Percentiles rank a stretch among this genome's conserved stretches.
Conservation (phyloP, 2,113 vertebrate species). For the Hemiprocne comata region DNA sequence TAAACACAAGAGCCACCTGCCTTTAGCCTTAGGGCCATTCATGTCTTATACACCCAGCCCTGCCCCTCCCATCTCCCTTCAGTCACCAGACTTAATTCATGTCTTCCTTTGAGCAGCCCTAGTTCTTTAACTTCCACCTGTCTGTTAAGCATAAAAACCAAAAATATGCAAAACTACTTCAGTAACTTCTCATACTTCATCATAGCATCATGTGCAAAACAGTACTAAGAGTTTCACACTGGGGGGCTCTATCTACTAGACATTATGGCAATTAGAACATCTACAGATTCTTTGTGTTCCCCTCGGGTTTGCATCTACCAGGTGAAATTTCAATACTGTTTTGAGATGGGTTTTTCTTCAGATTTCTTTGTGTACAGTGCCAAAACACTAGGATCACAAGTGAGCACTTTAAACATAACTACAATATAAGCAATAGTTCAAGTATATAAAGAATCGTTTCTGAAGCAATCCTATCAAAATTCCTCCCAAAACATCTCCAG, state of each 20-base stretch:
- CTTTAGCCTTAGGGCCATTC: not conserved
- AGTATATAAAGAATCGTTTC: not conserved
- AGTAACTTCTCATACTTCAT: not conserved
- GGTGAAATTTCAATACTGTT: not conserved
- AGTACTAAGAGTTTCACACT: not conserved
- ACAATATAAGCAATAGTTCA: not conserved
- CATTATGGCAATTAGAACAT: not conserved
- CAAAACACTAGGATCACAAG: not conserved
- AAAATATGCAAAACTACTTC: not conserved
- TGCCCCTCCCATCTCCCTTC: not conserved
- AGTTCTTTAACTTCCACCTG: not conserved
- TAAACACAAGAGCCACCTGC: accelerated
- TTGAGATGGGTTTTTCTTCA: not conserved
- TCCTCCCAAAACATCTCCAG: not conserved
- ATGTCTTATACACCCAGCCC: not conserved
- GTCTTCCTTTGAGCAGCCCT: not conserved
- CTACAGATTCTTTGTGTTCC: not conserved
- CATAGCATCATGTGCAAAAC: not conserved
- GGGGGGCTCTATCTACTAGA: not conserved
- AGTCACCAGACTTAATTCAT: not conserved
- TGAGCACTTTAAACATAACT: not conserved
- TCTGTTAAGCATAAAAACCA: not conserved
- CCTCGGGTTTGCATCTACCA: not conserved
- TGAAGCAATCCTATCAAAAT: not conserved
- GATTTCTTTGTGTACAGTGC: not conserved